Evolutionary conservation across 2,888 invertebrate species (phyloP), one percentile per base, ranked within the genome.

Genomic region (Cephus spinipes): DNA sequence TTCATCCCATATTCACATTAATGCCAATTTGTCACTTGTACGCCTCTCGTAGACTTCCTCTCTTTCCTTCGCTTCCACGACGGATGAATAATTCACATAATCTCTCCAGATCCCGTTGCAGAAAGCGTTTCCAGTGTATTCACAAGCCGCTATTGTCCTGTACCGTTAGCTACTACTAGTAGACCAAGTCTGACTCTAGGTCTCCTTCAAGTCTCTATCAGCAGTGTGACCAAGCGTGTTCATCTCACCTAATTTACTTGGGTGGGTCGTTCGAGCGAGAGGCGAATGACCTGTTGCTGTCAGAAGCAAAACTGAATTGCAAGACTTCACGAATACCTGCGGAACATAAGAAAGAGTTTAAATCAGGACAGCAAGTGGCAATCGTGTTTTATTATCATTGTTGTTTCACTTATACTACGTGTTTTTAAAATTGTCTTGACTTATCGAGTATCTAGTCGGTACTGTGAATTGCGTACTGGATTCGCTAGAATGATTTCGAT

Each of bases 401-500:
- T 23, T 23, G 55, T 23, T 55, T 55, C 2, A 23, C 23, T 55
- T 23, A 55, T 9, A 23, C 55, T 55, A 9, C 9, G 23, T 55
- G 23, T 23, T 55, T 15, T 55, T 55, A 55, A 9, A 55, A 15
- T 9, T 55, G 15, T 55, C 23, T 40, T 15, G 23, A 55, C 9
- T 23, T 23, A 0, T 55, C 23, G 9, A 55, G 55, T 40, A 40
- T 40, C 40, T 15, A 15, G 15, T 40, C 6, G 40, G 40, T 55
- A 55, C 23, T 23, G 55, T 23, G 55, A 55, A 55, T 55, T 77
- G 40, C 76, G 80, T 76, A 77, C 77, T 76, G 77, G 76, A 81
- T 81, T 80, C 77, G 80, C 76, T 81, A 76, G 78, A 75, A 77
- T 69, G 78, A 77, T 74, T 80, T 68, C 76, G 74, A 78, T 78